Base-by-base conservation (phyloP, 2,888 invertebrate species). In the Elmis aenea region DNA sequence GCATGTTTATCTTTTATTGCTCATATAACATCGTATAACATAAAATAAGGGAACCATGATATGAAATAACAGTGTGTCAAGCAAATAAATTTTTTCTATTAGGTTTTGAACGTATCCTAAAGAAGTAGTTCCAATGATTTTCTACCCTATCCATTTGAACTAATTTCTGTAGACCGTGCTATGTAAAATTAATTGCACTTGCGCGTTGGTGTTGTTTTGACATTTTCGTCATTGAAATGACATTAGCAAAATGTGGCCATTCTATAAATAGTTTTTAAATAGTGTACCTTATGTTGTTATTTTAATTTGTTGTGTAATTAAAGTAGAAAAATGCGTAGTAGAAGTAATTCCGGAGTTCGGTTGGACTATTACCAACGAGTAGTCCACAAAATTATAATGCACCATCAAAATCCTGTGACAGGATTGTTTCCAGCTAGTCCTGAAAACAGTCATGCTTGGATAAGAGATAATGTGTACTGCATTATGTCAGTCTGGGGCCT, bases 401-500 rank as follows among this genome's bases (percentile, higher is more conserved):
- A 83, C 51, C 87, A 95, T 65, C 84, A 96, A 75, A 89, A 97
- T 70, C 94, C 97, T 13, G 92, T 97, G 0, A 97, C 97, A 23
- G 99, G 99, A 6, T 73, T 99, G 34, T 88, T 99, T 62, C 94
- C 96, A 29, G 90, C 93, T 4, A 90, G 88, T 55, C 74, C 79
- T 23, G 79, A 82, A 3, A 89, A 88, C 62, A 80, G 86, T 38
- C 96, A 99, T 71, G 96, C 97, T 0, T 99, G 99, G 99, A 90
- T 99, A 46, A 77, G 99, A 27, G 99, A 99, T 67, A 99, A 99
- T 72, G 81, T 97, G 1, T 99, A 99, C 64, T 93, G 93, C 48
- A 92, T 95, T 54, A 72, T 97, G 58, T 90, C 95, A 6, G 92
- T 99, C 14, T 99, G 99, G 99, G 96, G 95, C 0, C 73, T 99